Evolutionary conservation across 2,797 vertebrate species (phyloP).

Genomic region (Mallotus villosus): DNA sequence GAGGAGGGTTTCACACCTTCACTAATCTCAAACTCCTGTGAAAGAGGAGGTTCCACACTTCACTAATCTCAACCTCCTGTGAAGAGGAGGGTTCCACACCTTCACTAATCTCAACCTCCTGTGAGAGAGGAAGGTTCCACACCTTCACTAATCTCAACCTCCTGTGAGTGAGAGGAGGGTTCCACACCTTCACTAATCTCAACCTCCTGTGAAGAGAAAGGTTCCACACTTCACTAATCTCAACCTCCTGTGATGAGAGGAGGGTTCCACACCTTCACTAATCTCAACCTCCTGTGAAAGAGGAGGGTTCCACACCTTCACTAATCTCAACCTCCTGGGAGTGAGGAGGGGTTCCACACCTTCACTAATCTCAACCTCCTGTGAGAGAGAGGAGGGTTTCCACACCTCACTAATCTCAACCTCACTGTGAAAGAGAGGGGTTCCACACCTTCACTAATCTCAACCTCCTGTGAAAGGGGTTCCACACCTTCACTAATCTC

Average conservation of each 20-base stretch:
- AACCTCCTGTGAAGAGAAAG: constrained; percentile 24
- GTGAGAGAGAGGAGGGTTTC: constrained; percentile 43
- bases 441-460: background rate
- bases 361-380: constrained; percentile 33
- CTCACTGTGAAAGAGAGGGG: background rate
- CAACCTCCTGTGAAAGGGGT: constrained; percentile 38
- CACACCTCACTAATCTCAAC: constrained; percentile 30
- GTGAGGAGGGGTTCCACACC: background rate
- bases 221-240: constrained; percentile 52
- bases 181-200: background rate
- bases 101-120: constrained; percentile 33
- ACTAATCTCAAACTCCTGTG: constrained; percentile 34
- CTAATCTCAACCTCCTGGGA: background rate
- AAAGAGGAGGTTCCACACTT: constrained; percentile 50
- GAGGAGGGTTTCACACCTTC: background rate
- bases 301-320: constrained; percentile 51
- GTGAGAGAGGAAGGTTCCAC: constrained; percentile 48
- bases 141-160: constrained; percentile 4
- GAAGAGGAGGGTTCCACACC: background rate
- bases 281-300: constrained; percentile 30
- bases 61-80: background rate
- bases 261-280: background rate
- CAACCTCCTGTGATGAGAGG: background rate
- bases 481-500: constrained; percentile 45
- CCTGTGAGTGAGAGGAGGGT: background rate